Evolutionary conservation across 2,797 vertebrate species (phyloP).

Genomic region (Thunnus albacares): DNA sequence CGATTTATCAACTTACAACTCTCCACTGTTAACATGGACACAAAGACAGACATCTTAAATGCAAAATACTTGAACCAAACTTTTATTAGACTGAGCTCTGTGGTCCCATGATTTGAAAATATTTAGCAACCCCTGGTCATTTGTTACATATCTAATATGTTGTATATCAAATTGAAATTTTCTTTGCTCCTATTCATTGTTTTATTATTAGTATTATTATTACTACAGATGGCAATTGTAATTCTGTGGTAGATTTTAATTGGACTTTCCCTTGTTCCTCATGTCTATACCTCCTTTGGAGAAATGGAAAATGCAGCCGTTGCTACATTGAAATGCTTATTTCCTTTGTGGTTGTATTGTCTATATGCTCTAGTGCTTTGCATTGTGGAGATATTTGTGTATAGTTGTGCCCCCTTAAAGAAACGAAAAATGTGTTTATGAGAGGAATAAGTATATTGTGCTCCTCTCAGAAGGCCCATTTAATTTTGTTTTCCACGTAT

Average conservation of each 20-base stretch:
- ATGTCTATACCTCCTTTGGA: not conserved
- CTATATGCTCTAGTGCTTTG: constrained; percentile 20
- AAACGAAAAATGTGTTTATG: not conserved
- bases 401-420: not conserved
- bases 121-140: not conserved
- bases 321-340: not conserved
- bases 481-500: constrained; percentile 4
- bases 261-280: not conserved
- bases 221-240: not conserved
- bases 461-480: not conserved
- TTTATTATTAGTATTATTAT: not conserved
- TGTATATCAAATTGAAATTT: not conserved
- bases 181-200: too few relatives aligned
- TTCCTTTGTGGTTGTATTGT: constrained; percentile 19
- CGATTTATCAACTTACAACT: not conserved
- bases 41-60: not conserved
- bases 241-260: not conserved
- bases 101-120: not conserved
- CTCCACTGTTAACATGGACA: not conserved
- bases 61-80: not conserved
- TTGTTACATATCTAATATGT: not conserved
- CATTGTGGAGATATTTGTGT: constrained; percentile 28
- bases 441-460: not conserved
- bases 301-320: not conserved
- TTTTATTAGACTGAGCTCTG: not conserved